phyloP scores from a whole-genome alignment of 2,113 vertebrate genomes.

The Hippocampus mohnikei region DNA sequence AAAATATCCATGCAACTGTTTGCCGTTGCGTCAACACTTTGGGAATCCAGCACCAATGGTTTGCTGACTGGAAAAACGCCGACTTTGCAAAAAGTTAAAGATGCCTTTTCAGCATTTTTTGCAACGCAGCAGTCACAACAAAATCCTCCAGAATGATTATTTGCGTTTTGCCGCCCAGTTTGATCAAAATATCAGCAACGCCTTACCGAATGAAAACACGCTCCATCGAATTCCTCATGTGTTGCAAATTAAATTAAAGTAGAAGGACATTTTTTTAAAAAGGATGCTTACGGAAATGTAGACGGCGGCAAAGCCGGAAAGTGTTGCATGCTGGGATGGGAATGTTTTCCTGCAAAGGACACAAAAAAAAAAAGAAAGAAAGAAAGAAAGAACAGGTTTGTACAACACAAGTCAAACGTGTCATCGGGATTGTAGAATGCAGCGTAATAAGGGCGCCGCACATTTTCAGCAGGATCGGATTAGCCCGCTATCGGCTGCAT shows the following conservation, averaged over 20 bases:
- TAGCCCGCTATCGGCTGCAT: constrained; percentile 25
- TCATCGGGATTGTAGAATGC: not conserved
- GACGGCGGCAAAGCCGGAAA: constrained; percentile 92
- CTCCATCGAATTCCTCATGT: not conserved
- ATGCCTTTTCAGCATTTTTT: not conserved
- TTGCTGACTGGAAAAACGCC: not conserved
- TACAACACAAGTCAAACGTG: not conserved
- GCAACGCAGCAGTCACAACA: constrained; percentile 9
- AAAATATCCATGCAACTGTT: not conserved
- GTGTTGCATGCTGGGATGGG: constrained; percentile 94
- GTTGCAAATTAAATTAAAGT: constrained; percentile 1
- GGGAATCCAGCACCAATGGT: not conserved
- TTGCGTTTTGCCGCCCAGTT: not conserved
- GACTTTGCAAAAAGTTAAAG: not conserved
- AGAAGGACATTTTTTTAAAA: not conserved
- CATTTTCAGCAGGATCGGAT: constrained; percentile 30
- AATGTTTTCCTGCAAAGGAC: constrained; percentile 88
- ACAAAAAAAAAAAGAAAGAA: constrained; percentile 15
- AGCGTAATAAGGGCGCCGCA: not conserved
- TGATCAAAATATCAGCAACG: too few relatives aligned
- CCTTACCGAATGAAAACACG: not conserved
- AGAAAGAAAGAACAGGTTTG: not conserved
- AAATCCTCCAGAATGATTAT: not conserved
- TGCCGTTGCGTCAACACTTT: not conserved
- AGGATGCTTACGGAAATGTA: constrained; percentile 90